Base-by-base conservation (phyloP, 2,113 vertebrate genomes). In the Antennarius striatus region DNA sequence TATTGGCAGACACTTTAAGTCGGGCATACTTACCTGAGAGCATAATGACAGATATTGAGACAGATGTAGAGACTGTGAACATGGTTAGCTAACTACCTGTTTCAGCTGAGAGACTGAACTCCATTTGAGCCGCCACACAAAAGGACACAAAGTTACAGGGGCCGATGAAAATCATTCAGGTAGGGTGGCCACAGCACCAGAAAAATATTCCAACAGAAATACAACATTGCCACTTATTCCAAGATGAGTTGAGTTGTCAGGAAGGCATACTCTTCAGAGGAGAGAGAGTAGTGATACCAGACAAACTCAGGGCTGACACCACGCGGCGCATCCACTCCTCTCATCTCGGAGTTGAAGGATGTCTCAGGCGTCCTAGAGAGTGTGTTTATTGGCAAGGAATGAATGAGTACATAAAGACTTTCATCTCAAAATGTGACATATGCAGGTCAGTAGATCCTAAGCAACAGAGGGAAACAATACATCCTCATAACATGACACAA, bases 61-160 rank as follows among this genome's bases (percentile, higher is more conserved):
- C 45, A 6, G 56, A 60, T 4, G 0, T 60, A 5, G 63, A 74
- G 57, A 48, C 15, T 11, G 43, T 74, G 0, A 73, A 57, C 7
- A 73, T 73, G 55, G 15, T 65, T 0, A 6, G 17, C 12, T 9
- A 53, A 6, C 4, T 51, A 5, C 50, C 71, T 2, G 60, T 67
- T 10, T 67, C 56, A 0, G 4, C n/a, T 3, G 54, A 65, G 16
- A 67, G 43, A 11, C 22, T 55, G 3, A 11, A 29, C 48, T 30
- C 22, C 2, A 22, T 22, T 22, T 2, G 22, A 22, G 22, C 22
- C 2, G 22, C 22, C 2, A 22, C 22, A 13, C 29, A 12, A 42
- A 13, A 11, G 10, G 69, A 63, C 43, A 57, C 22, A 22, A 22
- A 22, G 5, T 3, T 15, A 8, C 36, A 40, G 40, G 10, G 40